Conservation (phyloP, 1,140 invertebrate species). For the Heliconius hermathena region DNA sequence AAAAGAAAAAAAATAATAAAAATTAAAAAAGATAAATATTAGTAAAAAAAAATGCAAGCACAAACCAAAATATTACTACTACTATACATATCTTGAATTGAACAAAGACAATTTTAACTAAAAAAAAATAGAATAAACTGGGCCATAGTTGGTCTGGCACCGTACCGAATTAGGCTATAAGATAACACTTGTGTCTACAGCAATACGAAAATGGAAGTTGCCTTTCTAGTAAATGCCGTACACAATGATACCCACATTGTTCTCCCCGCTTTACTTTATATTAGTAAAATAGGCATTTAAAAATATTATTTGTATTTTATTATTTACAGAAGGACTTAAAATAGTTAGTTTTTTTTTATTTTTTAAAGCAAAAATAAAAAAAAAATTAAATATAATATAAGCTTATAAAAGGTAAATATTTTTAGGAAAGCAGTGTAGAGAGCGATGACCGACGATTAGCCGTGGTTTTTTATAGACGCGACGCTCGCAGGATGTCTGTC, state of each 20-base stretch:
- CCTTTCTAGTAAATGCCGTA: slow-evolving; percentile 5
- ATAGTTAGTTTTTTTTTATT: not conserved
- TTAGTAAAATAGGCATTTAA: not conserved
- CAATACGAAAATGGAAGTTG: slow-evolving; percentile 12
- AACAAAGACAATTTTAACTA: slow-evolving; percentile 3
- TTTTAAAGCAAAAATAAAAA: not conserved
- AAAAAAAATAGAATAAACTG: slow-evolving; percentile 31
- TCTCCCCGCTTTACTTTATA: not conserved
- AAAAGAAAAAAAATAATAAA: too few relatives aligned
- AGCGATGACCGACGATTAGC: slow-evolving; percentile 74
- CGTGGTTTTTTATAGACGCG: slow-evolving; percentile 66
- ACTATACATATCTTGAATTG: not conserved
- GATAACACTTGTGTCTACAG: slow-evolving; percentile 56
- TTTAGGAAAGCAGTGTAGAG: slow-evolving; percentile 47
- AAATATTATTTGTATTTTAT: too few relatives aligned
- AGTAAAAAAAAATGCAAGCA: not conserved
- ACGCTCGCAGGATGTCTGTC: slow-evolving; percentile 66
- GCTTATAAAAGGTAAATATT: slow-evolving; percentile 32
- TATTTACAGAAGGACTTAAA: too few relatives aligned
- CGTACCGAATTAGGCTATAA: slow-evolving; percentile 62
- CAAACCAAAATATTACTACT: not conserved
- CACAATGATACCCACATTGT: not conserved
- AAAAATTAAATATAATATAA: not conserved
- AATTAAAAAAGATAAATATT: not conserved
- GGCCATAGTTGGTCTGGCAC: slow-evolving; percentile 33